These are phyloP conservation scores for Pelecanoides urinatrix DNA, from an alignment of 2,113 vertebrate species.

Conservation along the genomic window DNA sequence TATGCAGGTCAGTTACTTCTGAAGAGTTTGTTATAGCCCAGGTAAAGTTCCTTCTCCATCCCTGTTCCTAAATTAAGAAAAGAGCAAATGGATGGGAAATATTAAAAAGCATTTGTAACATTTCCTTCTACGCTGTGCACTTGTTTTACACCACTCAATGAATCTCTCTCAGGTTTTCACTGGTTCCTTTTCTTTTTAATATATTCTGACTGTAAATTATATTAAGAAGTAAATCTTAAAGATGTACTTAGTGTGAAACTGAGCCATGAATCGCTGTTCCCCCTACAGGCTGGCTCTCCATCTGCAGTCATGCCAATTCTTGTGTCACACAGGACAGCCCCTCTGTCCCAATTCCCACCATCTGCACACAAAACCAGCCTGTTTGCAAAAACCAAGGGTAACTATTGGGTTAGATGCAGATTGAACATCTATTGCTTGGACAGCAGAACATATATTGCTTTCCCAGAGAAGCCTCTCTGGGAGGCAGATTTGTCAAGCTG, in stretches of 20 bases:
- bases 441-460: neutral
- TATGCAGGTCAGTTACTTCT: neutral
- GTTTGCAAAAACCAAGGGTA: neutral
- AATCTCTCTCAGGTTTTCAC: neutral
- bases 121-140: neutral
- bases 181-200: neutral
- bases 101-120: neutral
- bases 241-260: neutral
- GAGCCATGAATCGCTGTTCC: neutral
- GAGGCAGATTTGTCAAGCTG: neutral
- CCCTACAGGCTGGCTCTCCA: neutral
- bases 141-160: neutral
- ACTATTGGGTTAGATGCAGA: neutral
- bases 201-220: neutral
- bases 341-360: neutral
- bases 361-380: neutral
- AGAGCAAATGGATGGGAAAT: neutral
- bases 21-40: neutral
- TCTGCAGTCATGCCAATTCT: neutral
- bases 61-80: neutral
- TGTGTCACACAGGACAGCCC: neutral
- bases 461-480: neutral
- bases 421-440: neutral
- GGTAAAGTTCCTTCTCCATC: neutral
- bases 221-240: neutral